Evolutionary conservation across 2,797 vertebrate genomes (phyloP), one percentile per base, ranked within the genome.

Genomic region (Melanotaenia parkinsoni): DNA sequence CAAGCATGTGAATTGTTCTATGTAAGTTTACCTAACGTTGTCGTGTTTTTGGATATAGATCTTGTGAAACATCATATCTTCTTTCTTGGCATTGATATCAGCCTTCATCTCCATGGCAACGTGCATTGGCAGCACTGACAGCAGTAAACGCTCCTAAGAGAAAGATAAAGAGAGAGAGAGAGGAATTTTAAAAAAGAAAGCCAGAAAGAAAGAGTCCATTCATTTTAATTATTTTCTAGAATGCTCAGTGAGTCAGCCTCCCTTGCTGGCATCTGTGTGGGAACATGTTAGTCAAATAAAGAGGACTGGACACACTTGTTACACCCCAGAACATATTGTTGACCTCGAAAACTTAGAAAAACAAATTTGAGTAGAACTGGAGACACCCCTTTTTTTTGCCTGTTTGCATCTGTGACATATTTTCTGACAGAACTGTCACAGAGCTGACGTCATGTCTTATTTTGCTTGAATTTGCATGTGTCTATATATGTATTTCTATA

Each of bases 51-150:
- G 97, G 92, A 98, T 99, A 91, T 99, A 99, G 94, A 99, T 99
- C 94, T 99, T 99, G 84, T 99, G 98, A 93, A 99, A 99, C 98
- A 99, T 99, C 98, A 99, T 99, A 92, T 99, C 96, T 94, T 99
- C 97, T 90, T 98, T 97, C 94, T 99, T 98, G 84, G 97, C 96
- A 88, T 96, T 99, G 94, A 99, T 99, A 93, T 99, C 97, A 92
- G 97, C 97, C 94, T 99, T 99, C 98, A 99, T 99, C 93, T 99
- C 98, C 97, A 99, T 97, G 90, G 98, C 98, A 92, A 99, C 97
- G 0, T 99, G 98, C 90, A 97, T 96, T 72, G 97, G 97, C 93
- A 99, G 94, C 86, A 99, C 97, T 0, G 98, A 99, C 58, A 99
- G 96, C 93, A 99, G 94, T 93, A 99, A 95, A 80, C 97, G 96